Evolutionary conservation across 2,888 invertebrate species (phyloP).

Genomic region (Sipha maydis): DNA sequence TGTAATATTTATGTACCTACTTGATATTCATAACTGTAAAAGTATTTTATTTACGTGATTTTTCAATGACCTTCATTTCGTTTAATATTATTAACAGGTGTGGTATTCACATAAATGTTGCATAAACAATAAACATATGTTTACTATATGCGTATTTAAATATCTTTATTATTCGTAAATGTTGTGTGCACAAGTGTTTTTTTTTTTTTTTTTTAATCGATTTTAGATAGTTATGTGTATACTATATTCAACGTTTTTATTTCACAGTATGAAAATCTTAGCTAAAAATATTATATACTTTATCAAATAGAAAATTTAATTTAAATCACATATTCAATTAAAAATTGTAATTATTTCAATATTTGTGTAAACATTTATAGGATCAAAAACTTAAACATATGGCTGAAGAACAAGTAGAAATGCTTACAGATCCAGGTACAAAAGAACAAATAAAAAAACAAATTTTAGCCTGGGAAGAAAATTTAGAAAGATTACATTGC

Average conservation of each 20-base stretch:
- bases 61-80: not conserved
- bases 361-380: constrained; percentile 70
- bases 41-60: not conserved
- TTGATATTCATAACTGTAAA: too few species aligned
- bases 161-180: too few species aligned
- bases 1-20: too few species aligned
- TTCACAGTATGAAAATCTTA: too few species aligned
- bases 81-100: not conserved
- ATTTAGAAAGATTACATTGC: constrained; percentile 93
- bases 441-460: constrained; percentile 92
- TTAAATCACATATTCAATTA: not conserved
- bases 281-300: too few species aligned
- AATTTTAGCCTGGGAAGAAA: constrained; percentile 96
- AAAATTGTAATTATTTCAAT: not conserved
- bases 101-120: not conserved
- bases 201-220: too few species aligned
- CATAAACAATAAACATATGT: constrained; percentile 11
- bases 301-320: not conserved
- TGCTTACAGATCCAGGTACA: constrained; percentile 90
- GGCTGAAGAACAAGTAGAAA: constrained; percentile 98
- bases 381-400: constrained; percentile 97
- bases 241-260: too few species aligned
- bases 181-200: too few species aligned
- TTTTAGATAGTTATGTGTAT: too few species aligned
- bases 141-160: too few species aligned